phyloP scores from a whole-genome alignment of 53 echinoderm and acorn worm genomes.

The Antedon mediterranea region DNA sequence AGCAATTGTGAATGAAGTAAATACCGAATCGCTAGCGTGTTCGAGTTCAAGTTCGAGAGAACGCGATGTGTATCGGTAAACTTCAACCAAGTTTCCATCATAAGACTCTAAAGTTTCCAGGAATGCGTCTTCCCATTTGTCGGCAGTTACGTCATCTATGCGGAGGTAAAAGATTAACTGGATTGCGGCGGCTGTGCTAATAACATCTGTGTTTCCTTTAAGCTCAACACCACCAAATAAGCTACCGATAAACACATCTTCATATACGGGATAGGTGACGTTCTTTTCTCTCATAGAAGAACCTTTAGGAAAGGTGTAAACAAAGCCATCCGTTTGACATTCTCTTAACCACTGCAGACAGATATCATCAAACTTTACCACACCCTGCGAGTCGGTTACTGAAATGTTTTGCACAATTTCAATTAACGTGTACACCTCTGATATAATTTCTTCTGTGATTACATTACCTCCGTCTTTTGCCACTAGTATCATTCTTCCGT shows the following conservation, averaged over 20 bases:
- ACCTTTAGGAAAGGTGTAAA: conserved; percentile 4
- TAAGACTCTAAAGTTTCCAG: conserved; percentile 4
- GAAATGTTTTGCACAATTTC: conserved; percentile 13
- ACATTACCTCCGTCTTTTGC: conserved; percentile 18
- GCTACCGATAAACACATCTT: conserved; percentile 8
- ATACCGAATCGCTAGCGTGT: conserved; percentile 5
- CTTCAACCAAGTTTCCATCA: neutral
- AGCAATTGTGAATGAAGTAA: conserved; percentile 16
- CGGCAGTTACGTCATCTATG: conserved; percentile 3
- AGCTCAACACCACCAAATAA: conserved; percentile 15
- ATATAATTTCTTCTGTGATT: conserved; percentile 3
- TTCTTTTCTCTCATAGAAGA: neutral
- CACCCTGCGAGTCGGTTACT: neutral
- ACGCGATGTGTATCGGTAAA: conserved; percentile 12
- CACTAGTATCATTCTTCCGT: conserved; percentile 14
- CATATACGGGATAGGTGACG: conserved; percentile 10
- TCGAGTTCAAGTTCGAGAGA: conserved; percentile 19
- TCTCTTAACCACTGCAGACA: conserved; percentile 18
- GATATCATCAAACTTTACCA: conserved; percentile 16
- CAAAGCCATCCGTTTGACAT: conserved; percentile 20
- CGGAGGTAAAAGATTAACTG: conserved; percentile 23
- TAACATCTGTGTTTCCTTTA: neutral
- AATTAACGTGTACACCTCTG: conserved; percentile 15
- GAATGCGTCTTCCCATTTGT: conserved; percentile 27
- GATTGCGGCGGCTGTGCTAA: conserved; percentile 9